Evolutionary conservation across 2,797 vertebrate genomes (phyloP), one percentile per base, ranked within the genome.

Genomic region (Pipistrellus pipistrellus): DNA sequence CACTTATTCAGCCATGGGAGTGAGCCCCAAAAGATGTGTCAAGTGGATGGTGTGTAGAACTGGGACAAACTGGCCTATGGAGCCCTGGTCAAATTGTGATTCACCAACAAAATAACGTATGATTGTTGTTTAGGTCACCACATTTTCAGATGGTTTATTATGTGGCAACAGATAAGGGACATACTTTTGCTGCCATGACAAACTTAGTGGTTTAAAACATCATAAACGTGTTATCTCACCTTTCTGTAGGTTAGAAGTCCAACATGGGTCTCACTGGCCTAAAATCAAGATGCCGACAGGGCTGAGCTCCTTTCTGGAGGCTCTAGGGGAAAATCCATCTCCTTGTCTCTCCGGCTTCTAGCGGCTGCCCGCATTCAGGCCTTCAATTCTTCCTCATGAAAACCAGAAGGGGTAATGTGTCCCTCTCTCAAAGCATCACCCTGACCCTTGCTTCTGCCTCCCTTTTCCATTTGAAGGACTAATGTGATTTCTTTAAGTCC

Each of bases 131-230:
- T 57, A 90, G 38, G 21, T 30, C 44, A 68, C 20, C 71, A 6
- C 3, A n/a, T 64, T 92, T 94, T 73, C 23, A 46, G 41, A 6
- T 71, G 14, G n/a, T 68, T 80, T 94, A 85, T 69, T 68, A 55
- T 41, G 38, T 59, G 75, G 14, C 30, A 46, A 23, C 27, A 64
- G 32, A 51, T 86, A 66, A 72, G 3, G 7, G 32, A 35, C 27
- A 59, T 1, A 35, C 4, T 72, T 90, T 93, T 48, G 2, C 17
- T 87, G 6, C 23, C 15, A 1, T 92, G 57, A n/a, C 17, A 85
- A 77, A 10, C 25, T 46, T 14, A 20, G 25, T 73, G 44, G 23
- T 41, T 91, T 32, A 69, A 32, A 82, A 35, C 35, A 81, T 46
- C 20, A 80, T n/a, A 4, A 41, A n/a, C 30, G 3, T 78, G 35